Evolutionary conservation across 2,888 invertebrate species (phyloP).

Genomic region (Asteroscopus sphinx): DNA sequence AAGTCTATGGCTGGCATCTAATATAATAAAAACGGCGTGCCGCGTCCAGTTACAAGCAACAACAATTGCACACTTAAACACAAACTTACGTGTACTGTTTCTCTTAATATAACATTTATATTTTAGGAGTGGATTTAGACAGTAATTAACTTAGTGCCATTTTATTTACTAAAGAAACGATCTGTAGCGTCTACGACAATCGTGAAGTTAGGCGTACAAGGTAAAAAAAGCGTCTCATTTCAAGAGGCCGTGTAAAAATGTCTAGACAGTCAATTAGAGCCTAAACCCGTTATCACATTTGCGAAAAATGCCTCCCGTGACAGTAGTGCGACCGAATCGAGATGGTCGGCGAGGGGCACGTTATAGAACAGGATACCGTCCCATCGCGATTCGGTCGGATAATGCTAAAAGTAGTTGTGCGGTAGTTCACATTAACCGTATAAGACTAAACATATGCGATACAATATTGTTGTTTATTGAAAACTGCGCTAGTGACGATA

Average conservation of each 20-base stretch:
- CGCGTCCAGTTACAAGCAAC: constrained; percentile 67
- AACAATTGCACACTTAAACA: constrained; percentile 87
- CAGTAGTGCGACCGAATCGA: constrained; percentile 64
- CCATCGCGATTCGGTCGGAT: constrained; percentile 66
- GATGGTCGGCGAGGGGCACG: constrained; percentile 44
- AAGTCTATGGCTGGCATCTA: constrained; percentile 76
- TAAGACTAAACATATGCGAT: constrained; percentile 54
- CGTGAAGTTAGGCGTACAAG: constrained; percentile 63
- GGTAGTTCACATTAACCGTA: constrained; percentile 71
- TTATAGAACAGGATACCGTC: constrained; percentile 28
- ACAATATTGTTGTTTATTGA: constrained; percentile 46
- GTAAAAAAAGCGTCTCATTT: constrained; percentile 47
- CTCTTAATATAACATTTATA: constrained; percentile 74
- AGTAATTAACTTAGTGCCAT: constrained; percentile 82
- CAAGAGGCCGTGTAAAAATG: constrained; percentile 64
- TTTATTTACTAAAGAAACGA: constrained; percentile 58
- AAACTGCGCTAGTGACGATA: constrained; percentile 43
- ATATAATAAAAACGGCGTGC: constrained; percentile 38
- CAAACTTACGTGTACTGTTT: constrained; percentile 80
- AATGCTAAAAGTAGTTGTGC: constrained; percentile 80
- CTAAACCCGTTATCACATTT: constrained; percentile 85
- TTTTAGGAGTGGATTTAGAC: constrained; percentile 86
- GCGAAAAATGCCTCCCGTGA: constrained; percentile 73
- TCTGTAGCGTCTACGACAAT: constrained; percentile 49
- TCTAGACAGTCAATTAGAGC: constrained; percentile 80